phyloP scores from a whole-genome alignment of 2,113 vertebrate species.

The Eulemur macaco region DNA sequence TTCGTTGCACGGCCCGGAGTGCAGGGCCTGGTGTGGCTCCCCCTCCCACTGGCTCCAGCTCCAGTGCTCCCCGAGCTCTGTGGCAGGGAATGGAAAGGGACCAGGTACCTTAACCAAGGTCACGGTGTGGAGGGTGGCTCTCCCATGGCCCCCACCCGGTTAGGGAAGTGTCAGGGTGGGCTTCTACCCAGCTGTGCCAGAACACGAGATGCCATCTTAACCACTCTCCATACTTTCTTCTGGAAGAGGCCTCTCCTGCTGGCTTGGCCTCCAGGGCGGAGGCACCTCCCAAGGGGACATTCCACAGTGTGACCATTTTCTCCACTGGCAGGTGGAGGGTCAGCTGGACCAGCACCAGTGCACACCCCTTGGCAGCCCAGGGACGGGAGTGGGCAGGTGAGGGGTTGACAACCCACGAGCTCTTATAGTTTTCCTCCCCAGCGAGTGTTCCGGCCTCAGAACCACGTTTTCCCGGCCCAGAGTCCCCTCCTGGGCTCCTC shows the following conservation, averaged over 20 bases:
- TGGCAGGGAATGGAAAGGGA: not conserved
- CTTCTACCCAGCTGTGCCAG: not conserved
- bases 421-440: not conserved
- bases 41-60: rapidly evolving
- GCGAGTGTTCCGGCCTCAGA: not conserved
- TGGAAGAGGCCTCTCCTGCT: not conserved
- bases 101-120: not conserved
- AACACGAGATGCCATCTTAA: too few relatives aligned
- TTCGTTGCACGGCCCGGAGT: rapidly evolving
- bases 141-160: not conserved
- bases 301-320: not conserved
- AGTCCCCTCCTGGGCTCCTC: constrained; percentile 5
- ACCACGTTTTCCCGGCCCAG: not conserved
- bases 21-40: not conserved
- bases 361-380: not conserved
- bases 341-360: not conserved
- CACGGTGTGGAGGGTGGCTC: rapidly evolving
- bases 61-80: not conserved
- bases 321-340: not conserved
- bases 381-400: not conserved
- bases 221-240: not conserved
- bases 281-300: not conserved
- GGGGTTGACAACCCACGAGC: not conserved
- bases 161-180: not conserved
- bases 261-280: not conserved